phyloP scores from a whole-genome alignment of 2,113 vertebrate genomes.

The Orientallactaga bullata region DNA sequence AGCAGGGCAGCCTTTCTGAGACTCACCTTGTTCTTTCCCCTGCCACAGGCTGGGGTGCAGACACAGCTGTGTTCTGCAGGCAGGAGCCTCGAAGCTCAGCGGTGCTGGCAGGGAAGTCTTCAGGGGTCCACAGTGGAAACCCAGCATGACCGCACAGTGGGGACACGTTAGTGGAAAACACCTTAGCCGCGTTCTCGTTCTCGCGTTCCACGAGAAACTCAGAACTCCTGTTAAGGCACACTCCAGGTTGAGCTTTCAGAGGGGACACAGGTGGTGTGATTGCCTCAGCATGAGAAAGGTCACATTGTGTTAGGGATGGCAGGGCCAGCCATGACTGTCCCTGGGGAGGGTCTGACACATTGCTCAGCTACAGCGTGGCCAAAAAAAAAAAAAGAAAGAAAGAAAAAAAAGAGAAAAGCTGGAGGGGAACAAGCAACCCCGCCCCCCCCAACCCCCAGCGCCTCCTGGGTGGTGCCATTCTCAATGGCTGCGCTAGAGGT shows the following conservation, averaged over 20 bases:
- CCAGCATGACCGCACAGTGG: conserved; percentile 15
- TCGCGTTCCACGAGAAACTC: conserved; percentile 53
- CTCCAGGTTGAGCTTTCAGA: conserved; percentile 51
- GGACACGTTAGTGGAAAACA: conserved; percentile 45
- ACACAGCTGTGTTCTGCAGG: not conserved
- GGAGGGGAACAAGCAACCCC: not conserved
- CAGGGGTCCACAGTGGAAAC: conserved; percentile 26
- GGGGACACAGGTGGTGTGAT: conserved; percentile 63
- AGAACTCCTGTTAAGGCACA: not conserved
- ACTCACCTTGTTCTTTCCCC: not conserved
- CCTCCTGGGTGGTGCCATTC: conserved; percentile 40
- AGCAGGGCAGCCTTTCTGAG: not conserved
- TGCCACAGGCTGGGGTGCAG: not conserved
- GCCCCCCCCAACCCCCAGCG: no score
- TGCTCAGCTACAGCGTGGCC: conserved; percentile 3
- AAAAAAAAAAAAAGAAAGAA: no score
- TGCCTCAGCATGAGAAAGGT: conserved; percentile 56
- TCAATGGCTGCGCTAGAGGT: conserved; percentile 60
- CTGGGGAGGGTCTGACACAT: not conserved
- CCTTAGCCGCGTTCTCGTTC: conserved; percentile 51
- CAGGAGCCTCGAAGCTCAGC: fast-evolving
- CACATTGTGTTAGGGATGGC: conserved; percentile 11
- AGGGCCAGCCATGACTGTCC: conserved; percentile 40
- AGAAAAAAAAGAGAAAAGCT: no score
- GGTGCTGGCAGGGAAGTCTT: not conserved